Base-by-base conservation (phyloP, 2,888 invertebrate species). In the Augochlorella aurata region DNA sequence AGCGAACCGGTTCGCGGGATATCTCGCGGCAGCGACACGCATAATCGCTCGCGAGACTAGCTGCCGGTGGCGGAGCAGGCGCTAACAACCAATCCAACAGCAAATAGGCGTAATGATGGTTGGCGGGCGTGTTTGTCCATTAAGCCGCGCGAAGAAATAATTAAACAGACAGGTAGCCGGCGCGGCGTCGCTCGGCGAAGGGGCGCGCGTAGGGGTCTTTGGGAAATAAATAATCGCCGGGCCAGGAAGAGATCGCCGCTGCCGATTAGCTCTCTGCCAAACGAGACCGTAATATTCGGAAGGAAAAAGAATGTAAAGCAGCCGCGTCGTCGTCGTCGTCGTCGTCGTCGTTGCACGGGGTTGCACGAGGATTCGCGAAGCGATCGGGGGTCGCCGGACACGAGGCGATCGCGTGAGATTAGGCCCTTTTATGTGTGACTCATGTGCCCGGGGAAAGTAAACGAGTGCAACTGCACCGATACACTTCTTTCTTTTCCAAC, bases 401-500 rank as follows among this genome's bases (percentile, higher is more conserved):
- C 87, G 81, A 74, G 70, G 82, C 69, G 88, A 88, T 88, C 88
- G 88, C 88, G 89, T 88, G 89, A 88, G 88, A 88, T 88, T 88
- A 88, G 83, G 65, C 72, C 78, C 85, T 89, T 87, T 88, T 85
- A 87, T 88, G 89, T 85, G 88, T 89, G 88, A 88, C 86, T 88
- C 88, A 89, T 84, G 84, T 85, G 81, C 79, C 74, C 44, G 70
- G 87, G 88, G 88, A 86, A 86, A 85, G 87, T 89, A 88, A 89
- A 88, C 81, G 89, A 87, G 89, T 87, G 88, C 88, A 88, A 88
- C 87, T 88, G 88, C 88, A 74, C 83, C 24, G 79, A 79, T 77
- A 67, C 67, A 49, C 65, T 49, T 70, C 61, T 44, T 29, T 47
- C 58, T 29, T 73, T 73, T 58, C 38, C 1, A 38, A 38, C 38